Evolutionary conservation across 1,140 invertebrate species (phyloP).

Genomic region (Lordiphosa clarofinis): DNA sequence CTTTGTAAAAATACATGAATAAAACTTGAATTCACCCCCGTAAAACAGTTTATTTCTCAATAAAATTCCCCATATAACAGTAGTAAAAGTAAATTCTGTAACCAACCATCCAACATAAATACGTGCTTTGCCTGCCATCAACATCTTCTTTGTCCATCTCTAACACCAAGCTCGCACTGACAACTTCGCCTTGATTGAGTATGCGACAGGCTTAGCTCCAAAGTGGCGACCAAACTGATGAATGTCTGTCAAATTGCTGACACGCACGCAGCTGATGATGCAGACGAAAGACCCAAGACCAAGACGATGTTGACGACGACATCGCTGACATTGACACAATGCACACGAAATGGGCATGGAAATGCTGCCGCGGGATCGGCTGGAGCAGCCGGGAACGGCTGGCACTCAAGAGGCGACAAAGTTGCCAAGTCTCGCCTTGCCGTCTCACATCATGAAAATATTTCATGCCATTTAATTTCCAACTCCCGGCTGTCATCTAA

Average conservation of each 20-base stretch:
- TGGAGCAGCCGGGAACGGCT: background rate
- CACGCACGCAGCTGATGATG: constrained; percentile 56
- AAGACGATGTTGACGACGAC: constrained; percentile 13
- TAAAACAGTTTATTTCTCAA: too few relatives aligned
- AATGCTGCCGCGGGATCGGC: background rate
- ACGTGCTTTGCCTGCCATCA: too few relatives aligned
- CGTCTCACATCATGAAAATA: constrained; percentile 49
- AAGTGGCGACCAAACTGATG: constrained; percentile 55
- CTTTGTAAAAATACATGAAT: too few relatives aligned
- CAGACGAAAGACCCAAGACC: constrained; percentile 21
- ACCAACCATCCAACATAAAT: too few relatives aligned
- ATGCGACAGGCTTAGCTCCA: constrained; percentile 54
- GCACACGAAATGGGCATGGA: constrained; percentile 22
- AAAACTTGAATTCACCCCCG: too few relatives aligned
- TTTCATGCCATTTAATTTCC: constrained; percentile 70
- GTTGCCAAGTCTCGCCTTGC: constrained; percentile 38
- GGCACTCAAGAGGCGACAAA: constrained; percentile 38
- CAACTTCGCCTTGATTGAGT: constrained; percentile 57
- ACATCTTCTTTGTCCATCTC: constrained; percentile 3
- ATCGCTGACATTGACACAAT: constrained; percentile 54
- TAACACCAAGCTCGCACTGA: constrained; percentile 7
- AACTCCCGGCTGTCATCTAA: constrained; percentile 57
- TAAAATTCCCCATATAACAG: too few relatives aligned
- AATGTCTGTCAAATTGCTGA: constrained; percentile 77
- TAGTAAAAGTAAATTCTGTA: too few relatives aligned